phyloP scores from a whole-genome alignment of 2,888 invertebrate species.

The Fabriciana adippe region DNA sequence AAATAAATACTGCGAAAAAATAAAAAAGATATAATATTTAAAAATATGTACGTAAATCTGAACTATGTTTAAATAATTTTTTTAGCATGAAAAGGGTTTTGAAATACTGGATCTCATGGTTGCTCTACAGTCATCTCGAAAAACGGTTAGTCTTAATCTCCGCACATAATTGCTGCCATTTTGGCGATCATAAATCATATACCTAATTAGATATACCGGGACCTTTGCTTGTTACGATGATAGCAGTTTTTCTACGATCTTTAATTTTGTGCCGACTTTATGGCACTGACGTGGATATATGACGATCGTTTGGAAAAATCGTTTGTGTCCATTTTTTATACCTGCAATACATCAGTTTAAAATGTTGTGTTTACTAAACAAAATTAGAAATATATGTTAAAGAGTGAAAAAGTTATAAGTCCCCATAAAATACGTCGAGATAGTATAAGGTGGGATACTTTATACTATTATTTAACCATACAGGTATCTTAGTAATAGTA shows the following conservation, averaged over 20 bases:
- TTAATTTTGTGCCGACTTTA: constrained; percentile 34
- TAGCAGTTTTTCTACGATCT: constrained; percentile 44
- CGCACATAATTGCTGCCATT: constrained; percentile 58
- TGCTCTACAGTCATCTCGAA: constrained; percentile 42
- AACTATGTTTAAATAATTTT: not conserved
- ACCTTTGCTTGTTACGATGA: constrained; percentile 35
- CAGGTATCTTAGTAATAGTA: too few species aligned
- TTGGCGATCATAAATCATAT: constrained; percentile 61
- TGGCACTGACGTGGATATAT: constrained; percentile 26
- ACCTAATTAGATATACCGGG: constrained; percentile 57
- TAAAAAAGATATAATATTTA: not conserved
- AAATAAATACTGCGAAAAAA: too few species aligned
- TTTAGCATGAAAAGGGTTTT: not conserved
- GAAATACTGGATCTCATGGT: constrained; percentile 22
- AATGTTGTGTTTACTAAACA: not conserved
- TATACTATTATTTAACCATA: too few species aligned
- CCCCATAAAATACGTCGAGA: too few species aligned
- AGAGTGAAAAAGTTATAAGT: not conserved
- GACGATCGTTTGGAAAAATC: constrained; percentile 18
- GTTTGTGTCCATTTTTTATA: constrained; percentile 15
- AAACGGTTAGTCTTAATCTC: constrained; percentile 52
- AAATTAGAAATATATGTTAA: not conserved
- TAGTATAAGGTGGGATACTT: too few species aligned
- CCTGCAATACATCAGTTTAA: not conserved
- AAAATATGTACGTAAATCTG: not conserved